Percentiles rank a stretch among this genome's conserved stretches.
Evolutionary conservation across 2,797 vertebrate species (phyloP).

Genomic region (Glyptemys insculpta): DNA sequence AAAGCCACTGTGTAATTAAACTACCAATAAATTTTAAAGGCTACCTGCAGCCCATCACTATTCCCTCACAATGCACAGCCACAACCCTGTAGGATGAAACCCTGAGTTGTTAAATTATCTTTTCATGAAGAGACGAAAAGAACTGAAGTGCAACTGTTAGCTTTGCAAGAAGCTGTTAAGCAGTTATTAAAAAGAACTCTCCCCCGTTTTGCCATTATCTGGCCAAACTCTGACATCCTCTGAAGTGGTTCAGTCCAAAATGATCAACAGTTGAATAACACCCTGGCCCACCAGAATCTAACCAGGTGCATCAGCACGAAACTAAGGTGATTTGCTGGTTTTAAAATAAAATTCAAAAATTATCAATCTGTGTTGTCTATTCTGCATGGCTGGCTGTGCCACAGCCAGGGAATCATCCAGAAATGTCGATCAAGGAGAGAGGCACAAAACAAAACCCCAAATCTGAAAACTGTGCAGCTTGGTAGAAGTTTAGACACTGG

Average conservation of each 20-base stretch:
- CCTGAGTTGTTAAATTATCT: conserved; percentile 38
- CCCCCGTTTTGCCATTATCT: conserved; percentile 33
- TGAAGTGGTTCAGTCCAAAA: conserved; percentile 55
- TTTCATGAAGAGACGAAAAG: background rate
- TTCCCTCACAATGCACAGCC: conserved; percentile 23
- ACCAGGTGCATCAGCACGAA: background rate
- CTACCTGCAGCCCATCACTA: conserved; percentile 35
- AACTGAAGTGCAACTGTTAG: background rate
- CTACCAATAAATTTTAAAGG: background rate
- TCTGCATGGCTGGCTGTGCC: fast-evolving
- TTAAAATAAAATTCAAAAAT: background rate
- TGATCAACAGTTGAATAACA: conserved; percentile 33
- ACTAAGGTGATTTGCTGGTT: conserved; percentile 51
- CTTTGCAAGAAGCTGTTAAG: background rate
- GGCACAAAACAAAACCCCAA: background rate
- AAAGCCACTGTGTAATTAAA: background rate
- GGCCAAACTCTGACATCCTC: conserved; percentile 58
- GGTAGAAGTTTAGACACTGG: fast-evolving
- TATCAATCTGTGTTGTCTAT: background rate
- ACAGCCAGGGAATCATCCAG: background rate
- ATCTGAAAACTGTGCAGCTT: background rate
- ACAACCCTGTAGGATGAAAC: conserved; percentile 42
- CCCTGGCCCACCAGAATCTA: conserved; percentile 18
- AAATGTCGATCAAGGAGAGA: background rate
- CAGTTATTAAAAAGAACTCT: conserved; percentile 40